A percentile compares a stretch with the other conserved stretches of the same genome.
phyloP scores from a whole-genome alignment of 1,140 invertebrate genomes.

The Bombyx mandarina region DNA sequence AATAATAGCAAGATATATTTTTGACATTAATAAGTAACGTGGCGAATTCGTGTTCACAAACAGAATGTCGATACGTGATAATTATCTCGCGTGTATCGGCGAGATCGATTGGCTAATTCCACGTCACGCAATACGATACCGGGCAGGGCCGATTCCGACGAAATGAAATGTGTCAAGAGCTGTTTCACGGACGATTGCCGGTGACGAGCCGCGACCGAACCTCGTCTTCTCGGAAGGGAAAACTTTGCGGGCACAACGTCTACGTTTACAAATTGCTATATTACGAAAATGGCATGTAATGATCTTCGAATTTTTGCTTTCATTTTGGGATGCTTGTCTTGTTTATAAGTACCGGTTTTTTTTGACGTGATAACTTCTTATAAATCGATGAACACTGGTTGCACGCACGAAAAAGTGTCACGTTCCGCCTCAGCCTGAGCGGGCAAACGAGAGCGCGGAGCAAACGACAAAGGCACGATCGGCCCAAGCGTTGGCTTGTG shows the following conservation, averaged over 20 bases:
- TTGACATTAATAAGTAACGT: no score
- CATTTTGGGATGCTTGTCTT: no score
- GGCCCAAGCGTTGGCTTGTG: no score
- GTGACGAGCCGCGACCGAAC: constrained; percentile 20
- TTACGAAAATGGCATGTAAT: constrained; percentile 5
- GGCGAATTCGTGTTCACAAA: background rate
- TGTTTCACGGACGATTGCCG: constrained; percentile 58
- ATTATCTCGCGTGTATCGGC: constrained; percentile 23
- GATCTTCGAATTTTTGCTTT: no score
- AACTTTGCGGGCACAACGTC: constrained; percentile 7
- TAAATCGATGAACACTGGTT: no score
- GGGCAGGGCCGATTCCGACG: constrained; percentile 23
- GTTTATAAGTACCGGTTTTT: no score
- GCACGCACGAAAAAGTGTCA: no score
- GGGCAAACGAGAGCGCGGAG: no score
- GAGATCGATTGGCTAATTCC: constrained; percentile 43
- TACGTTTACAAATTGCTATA: constrained; percentile 13
- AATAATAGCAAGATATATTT: no score
- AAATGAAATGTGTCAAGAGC: constrained; percentile 60
- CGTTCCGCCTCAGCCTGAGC: no score
- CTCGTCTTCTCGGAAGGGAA: constrained; percentile 35
- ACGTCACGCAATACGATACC: constrained; percentile 34
- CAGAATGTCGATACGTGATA: constrained; percentile 11
- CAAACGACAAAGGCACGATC: no score
- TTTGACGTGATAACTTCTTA: no score